Base-by-base conservation (phyloP, 2,888 invertebrate species). In the Ichneumoninae sp. region DNA sequence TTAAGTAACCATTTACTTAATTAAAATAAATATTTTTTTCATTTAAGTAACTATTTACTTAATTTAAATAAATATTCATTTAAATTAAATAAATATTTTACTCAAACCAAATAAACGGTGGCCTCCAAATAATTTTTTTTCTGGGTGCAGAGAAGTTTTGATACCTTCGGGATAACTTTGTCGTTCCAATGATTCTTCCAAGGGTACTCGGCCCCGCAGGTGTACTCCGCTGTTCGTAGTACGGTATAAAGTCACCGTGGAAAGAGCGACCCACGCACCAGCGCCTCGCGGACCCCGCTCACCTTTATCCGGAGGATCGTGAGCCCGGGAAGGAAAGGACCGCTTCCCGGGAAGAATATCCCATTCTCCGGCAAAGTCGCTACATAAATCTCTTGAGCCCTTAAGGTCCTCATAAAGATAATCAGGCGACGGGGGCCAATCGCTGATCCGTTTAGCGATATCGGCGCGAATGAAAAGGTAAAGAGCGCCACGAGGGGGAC, bases 381-480 rank as follows among this genome's bases (percentile, higher is more conserved):
- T 63, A 75, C 82, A 83, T 84, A 83, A 82, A 85, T 82, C 89
- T 86, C 71, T 85, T 73, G 75, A 88, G 86, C 87, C 87, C 83
- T 87, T 85, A 86, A 88, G 88, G 87, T 87, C 86, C 87, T 87
- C 87, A 88, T 86, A 88, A 83, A 81, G 89, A 89, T 90, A 90
- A 91, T 91, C 91, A 88, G 90, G 87, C 76, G 87, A n/a, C 13
- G 6, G 30, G 63, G 33, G 63, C 89, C 86, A 90, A 90, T 89
- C 89, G 89, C 71, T 87, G 90, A 90, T 90, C 89, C 88, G 89
- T 87, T 88, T 86, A 84, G 87, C 85, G 91, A 91, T 90, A 89
- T 89, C 88, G 86, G 85, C 87, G 88, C 87, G 83, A 83, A 83
- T 85, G 77, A 81, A 83, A 85, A 80, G 78, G 47, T 50, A 69